Evolutionary conservation across 1,140 invertebrate species (phyloP).

Genomic region (Drosophila arizonae): DNA sequence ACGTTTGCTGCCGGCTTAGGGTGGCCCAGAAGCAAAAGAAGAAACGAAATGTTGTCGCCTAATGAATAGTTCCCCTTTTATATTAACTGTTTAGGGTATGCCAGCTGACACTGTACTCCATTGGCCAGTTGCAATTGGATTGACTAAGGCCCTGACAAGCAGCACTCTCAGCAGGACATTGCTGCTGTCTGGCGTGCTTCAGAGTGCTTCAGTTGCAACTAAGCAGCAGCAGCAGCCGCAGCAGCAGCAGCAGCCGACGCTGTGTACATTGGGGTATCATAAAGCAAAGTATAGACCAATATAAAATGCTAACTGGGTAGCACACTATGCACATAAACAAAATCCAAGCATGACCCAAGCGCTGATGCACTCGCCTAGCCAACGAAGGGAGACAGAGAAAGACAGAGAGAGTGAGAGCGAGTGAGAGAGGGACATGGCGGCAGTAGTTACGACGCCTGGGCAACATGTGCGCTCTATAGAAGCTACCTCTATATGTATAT

Average conservation of each 20-base stretch:
- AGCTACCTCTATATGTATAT: conserved; percentile 11
- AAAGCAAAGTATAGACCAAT: conserved; percentile 77
- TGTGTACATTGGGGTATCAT: conserved; percentile 68
- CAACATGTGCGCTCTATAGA: conserved; percentile 36
- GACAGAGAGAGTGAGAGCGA: background rate
- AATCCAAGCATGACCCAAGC: conserved; percentile 44
- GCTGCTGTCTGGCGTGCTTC: background rate
- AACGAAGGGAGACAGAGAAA: conserved; percentile 1
- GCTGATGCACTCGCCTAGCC: conserved; percentile 17
- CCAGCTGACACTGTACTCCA: conserved; percentile 39
- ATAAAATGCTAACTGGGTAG: conserved; percentile 70
- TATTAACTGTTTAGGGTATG: conserved; percentile 4
- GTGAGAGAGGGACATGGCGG: conserved; percentile 1
- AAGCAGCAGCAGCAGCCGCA: conserved; percentile 37
- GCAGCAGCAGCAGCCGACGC: conserved; percentile 16
- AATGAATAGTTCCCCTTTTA: conserved; percentile 22
- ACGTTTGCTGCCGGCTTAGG: conserved; percentile 19
- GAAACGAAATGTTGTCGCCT: conserved; percentile 11
- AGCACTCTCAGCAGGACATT: conserved; percentile 36
- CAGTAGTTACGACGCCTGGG: conserved; percentile 10
- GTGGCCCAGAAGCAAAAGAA: background rate
- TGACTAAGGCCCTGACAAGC: conserved; percentile 26
- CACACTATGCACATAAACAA: conserved; percentile 72
- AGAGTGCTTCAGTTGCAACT: conserved; percentile 38
- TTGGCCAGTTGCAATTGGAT: conserved; percentile 26